Conservation (phyloP, 2,888 invertebrate genomes). For the Julus scandinavius region DNA sequence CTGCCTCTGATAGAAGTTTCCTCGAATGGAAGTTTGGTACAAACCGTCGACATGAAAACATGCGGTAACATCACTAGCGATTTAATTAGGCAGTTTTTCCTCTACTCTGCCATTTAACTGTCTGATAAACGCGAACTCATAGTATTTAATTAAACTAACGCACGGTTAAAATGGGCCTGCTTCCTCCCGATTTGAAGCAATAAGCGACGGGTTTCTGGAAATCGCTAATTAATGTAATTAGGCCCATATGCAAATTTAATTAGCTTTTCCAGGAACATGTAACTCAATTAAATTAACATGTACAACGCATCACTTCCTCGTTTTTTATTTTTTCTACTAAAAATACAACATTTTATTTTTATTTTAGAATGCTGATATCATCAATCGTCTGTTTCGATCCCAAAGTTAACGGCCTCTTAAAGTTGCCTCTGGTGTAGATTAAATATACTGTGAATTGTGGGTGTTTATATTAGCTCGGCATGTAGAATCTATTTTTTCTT, state of each 20-base stretch:
- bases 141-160: not conserved
- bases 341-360: not conserved
- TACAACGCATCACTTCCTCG: not conserved
- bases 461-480: no score
- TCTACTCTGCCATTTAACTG: not conserved
- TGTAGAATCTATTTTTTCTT: no score
- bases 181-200: not conserved
- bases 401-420: not conserved
- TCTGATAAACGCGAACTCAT: not conserved
- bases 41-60: not conserved
- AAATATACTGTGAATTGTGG: no score
- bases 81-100: not conserved
- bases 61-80: not conserved
- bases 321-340: not conserved
- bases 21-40: not conserved
- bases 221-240: not conserved
- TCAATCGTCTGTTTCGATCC: not conserved
- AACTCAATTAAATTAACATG: slow-evolving; percentile 1
- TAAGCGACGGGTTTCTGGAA: not conserved
- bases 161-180: not conserved
- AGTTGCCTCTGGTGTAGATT: not conserved
- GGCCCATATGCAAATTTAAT: not conserved
- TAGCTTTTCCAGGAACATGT: not conserved
- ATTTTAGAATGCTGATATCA: not conserved
- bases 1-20: no score